Percentiles rank a stretch among this genome's conserved stretches.
Evolutionary conservation across 1,140 invertebrate species (phyloP).

Genomic region (Lordiphosa clarofinis): DNA sequence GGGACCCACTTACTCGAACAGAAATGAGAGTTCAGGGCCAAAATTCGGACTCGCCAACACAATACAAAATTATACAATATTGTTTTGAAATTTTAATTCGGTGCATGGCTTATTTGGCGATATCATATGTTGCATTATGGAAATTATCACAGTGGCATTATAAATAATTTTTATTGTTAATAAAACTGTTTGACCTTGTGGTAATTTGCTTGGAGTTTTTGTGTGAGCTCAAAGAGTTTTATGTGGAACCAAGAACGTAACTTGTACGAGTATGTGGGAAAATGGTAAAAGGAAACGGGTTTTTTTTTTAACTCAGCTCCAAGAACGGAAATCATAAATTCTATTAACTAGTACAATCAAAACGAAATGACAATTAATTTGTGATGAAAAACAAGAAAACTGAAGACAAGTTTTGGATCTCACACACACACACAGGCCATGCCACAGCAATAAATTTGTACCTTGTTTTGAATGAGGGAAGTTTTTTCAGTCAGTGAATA

Average conservation of each 20-base stretch:
- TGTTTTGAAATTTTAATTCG: slow-evolving; percentile 2
- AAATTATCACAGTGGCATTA: slow-evolving; percentile 7
- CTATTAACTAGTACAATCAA: too few relatives aligned
- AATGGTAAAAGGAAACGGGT: too few relatives aligned
- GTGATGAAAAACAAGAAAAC: too few relatives aligned
- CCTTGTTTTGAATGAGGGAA: too few relatives aligned
- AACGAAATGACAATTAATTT: too few relatives aligned
- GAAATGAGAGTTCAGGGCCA: slow-evolving; percentile 10
- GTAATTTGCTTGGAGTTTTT: not conserved
- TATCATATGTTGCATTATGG: slow-evolving; percentile 9
- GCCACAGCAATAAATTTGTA: too few relatives aligned
- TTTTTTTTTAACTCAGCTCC: too few relatives aligned
- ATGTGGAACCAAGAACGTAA: slow-evolving; percentile 5
- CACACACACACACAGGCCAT: too few relatives aligned
- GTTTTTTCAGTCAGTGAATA: too few relatives aligned
- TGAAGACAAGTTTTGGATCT: too few relatives aligned
- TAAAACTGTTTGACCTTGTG: slow-evolving; percentile 7
- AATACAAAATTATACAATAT: slow-evolving; percentile 7
- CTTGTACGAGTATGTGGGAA: too few relatives aligned
- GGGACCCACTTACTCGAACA: slow-evolving; percentile 6
- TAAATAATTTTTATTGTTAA: slow-evolving; percentile 8
- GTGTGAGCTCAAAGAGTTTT: not conserved
- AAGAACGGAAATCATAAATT: too few relatives aligned
- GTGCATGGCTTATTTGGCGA: slow-evolving; percentile 7
- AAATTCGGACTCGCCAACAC: slow-evolving; percentile 10